Evolutionary conservation across 2,797 vertebrate genomes (phyloP), one percentile per base, ranked within the genome.

Genomic region (Tauraco hartlaubi): DNA sequence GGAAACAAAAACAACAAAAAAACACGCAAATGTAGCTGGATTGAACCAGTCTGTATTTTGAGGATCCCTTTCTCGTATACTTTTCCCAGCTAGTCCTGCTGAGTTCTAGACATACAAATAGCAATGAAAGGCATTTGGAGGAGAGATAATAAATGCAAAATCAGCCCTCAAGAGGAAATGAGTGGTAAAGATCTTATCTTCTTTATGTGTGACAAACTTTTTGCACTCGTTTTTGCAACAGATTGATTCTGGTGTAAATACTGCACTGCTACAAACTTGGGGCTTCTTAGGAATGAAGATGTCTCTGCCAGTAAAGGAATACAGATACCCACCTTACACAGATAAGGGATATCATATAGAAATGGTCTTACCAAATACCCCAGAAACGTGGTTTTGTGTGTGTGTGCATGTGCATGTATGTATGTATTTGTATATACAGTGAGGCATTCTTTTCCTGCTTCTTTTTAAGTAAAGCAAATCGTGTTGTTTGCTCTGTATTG

Each of bases 131-230:
- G 12, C 58, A 82, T 72, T 94, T 84, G 63, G 33, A 72, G 64
- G 78, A 84, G 15, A 64, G 54, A 68, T 28, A 76, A 87, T 59
- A 85, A 82, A 79, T 52, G 56, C 52, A 92, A 94, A 94, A 91
- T 4, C 21, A 88, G 26, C 12, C 25, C 58, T 79, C 0, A 1
- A 83, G 46, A 68, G 46, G 33, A 96, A 92, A 73, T 1, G 1
- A 77, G 54, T 33, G 25, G 26, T n/a, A 85, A 77, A 85, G 26
- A 80, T 71, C 20, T 62, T 68, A 77, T 48, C 37, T 64, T 41
- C 23, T 31, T 66, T 7, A 67, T 15, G 8, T 15, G 28, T 23
- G 33, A 59, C 9, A 4, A 72, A 58, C 9, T 14, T 49, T 73
- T 59, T 78, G 37, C 51, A 52, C 18, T 69, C 6, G 13, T 69